These are phyloP conservation scores for Synanthedon tipuliformis DNA, from an alignment of 2,888 invertebrate species.

Conservation along the genomic window DNA sequence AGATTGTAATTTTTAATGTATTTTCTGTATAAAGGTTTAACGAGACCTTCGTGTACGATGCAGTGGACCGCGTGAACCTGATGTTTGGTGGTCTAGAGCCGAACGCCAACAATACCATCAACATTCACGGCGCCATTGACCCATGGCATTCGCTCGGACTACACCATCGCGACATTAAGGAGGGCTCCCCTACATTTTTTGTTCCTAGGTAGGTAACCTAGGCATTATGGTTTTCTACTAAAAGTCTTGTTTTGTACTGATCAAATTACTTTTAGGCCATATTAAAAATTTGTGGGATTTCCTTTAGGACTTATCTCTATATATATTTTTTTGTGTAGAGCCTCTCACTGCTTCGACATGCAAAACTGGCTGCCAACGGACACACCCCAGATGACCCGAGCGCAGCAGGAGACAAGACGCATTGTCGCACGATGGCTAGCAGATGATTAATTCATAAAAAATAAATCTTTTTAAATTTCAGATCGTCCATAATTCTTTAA, in stretches of 20 bases:
- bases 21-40: conserved; percentile 30
- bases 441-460: conserved; percentile 6
- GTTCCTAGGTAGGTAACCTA: conserved; percentile 37
- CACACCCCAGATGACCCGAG: conserved; percentile 47
- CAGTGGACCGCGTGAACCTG: conserved; percentile 57
- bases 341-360: conserved; percentile 62
- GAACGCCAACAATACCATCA: conserved; percentile 64
- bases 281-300: too few relatives aligned
- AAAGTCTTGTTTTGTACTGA: too few relatives aligned
- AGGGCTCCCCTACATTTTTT: conserved; percentile 45
- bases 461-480: too few relatives aligned
- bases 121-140: conserved; percentile 67
- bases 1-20: too few relatives aligned
- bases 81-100: conserved; percentile 62
- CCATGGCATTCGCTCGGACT: conserved; percentile 71
- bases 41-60: conserved; percentile 40
- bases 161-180: conserved; percentile 38
- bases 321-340: conserved; percentile 24
- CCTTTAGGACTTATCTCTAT: too few relatives aligned
- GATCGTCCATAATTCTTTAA: neutral
- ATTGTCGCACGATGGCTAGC: conserved; percentile 45
- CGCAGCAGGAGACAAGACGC: conserved; percentile 39
- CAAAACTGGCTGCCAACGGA: conserved; percentile 36
- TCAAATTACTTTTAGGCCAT: too few relatives aligned
- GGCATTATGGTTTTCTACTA: too few relatives aligned